phyloP scores from a whole-genome alignment of 1,140 invertebrate species.

The Drosophila cardini region DNA sequence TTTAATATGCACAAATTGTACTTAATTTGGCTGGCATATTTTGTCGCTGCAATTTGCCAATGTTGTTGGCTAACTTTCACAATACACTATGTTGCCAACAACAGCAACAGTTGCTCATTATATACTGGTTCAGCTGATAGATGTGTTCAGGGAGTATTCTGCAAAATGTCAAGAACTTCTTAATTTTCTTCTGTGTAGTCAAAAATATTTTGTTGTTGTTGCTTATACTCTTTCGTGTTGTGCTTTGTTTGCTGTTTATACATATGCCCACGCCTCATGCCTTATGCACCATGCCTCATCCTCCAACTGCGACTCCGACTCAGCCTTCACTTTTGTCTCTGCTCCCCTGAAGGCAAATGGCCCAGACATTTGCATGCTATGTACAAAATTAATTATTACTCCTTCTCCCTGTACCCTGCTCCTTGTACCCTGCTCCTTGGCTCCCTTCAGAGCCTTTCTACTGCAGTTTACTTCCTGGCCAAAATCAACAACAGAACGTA shows the following conservation, averaged over 20 bases:
- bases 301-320: background rate
- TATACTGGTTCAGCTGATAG: background rate
- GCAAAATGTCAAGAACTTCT: background rate
- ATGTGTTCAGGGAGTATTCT: background rate
- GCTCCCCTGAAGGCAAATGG: slow-evolving; percentile 5
- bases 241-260: slow-evolving; percentile 70
- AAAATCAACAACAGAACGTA: slow-evolving; percentile 71
- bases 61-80: slow-evolving; percentile 62
- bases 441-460: background rate
- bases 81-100: slow-evolving; percentile 73
- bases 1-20: slow-evolving; percentile 81
- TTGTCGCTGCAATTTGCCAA: slow-evolving; percentile 72
- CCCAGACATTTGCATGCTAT: slow-evolving; percentile 80
- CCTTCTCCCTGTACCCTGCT: slow-evolving; percentile 34
- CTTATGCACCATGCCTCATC: slow-evolving; percentile 25
- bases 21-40: slow-evolving; percentile 78
- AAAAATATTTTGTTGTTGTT: slow-evolving; percentile 52
- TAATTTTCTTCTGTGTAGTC: slow-evolving; percentile 12
- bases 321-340: background rate
- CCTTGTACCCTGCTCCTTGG: background rate
- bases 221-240: slow-evolving; percentile 35
- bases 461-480: slow-evolving; percentile 61
- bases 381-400: slow-evolving; percentile 82
- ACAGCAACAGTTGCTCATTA: slow-evolving; percentile 42
- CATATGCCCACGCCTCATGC: slow-evolving; percentile 50